These are phyloP conservation scores for Callipepla californica DNA, from an alignment of 2,113 vertebrate species.

Conservation along the genomic window DNA sequence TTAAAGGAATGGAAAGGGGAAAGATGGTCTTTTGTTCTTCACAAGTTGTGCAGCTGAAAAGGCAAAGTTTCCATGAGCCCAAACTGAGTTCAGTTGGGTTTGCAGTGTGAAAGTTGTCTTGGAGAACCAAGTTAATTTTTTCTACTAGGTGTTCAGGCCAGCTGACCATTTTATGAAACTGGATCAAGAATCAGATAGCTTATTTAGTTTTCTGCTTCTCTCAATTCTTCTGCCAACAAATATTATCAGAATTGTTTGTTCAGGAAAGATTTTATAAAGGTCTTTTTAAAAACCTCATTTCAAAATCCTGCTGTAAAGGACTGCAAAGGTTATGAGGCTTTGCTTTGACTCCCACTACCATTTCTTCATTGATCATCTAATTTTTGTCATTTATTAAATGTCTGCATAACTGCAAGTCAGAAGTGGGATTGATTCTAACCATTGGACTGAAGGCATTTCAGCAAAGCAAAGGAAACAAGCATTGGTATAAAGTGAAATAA, in stretches of 20 bases:
- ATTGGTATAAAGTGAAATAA: background rate
- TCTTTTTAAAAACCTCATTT: conserved; percentile 39
- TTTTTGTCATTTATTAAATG: conserved; percentile 57
- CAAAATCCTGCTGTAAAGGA: background rate
- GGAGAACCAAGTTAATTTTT: background rate
- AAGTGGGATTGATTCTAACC: conserved; percentile 33
- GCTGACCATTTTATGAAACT: background rate
- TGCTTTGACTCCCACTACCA: conserved; percentile 24
- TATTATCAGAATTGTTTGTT: conserved; percentile 55
- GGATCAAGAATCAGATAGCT: background rate
- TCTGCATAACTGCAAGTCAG: background rate
- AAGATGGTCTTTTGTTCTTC: background rate
- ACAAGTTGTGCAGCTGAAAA: background rate
- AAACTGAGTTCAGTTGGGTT: background rate
- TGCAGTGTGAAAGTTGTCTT: background rate
- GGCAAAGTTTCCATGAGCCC: background rate
- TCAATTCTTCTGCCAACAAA: conserved; percentile 53
- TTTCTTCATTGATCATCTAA: conserved; percentile 39
- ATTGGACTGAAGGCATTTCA: background rate
- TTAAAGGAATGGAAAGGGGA: background rate
- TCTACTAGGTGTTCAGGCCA: background rate
- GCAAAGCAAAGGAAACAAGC: background rate
- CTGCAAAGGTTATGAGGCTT: conserved; percentile 59
- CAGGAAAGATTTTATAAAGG: conserved; percentile 54
- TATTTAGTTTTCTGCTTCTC: conserved; percentile 31